Base-by-base conservation (phyloP, 2,113 vertebrate species). In the Hassar affinis region DNA sequence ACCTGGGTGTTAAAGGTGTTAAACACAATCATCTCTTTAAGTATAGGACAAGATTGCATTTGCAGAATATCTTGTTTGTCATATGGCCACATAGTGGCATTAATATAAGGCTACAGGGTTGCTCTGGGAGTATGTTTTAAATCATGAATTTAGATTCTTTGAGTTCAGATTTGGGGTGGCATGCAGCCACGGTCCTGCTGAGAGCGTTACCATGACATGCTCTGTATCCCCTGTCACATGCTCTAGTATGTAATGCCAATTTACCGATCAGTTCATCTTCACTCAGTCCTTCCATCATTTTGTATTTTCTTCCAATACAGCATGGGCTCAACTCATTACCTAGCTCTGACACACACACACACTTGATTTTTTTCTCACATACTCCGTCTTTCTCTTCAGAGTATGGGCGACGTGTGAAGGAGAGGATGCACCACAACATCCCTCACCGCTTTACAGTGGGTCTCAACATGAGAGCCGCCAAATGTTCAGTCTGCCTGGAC, bases 401-500 rank as follows among this genome's bases (percentile, higher is more conserved):
- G 89, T 98, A 96, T 85, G 96, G 95, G 54, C 96, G 97, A 20
- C 97, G 97, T 75, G 95, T 99, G 83, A 99, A 99, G 91, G 98
- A 99, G 88, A 91, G 98, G 86, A 99, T 98, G 97, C 98, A 99
- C 85, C 98, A 99, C 84, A 99, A 98, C 86, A 99, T 98, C 88
- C 98, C 98, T 80, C 98, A 99, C 90, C 96, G 98, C 15, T 99
- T 99, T 90, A 98, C 97, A 0, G 95, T 99, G 86, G 97, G 97
- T 42, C 94, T 99, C 61, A 99, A 99, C 87, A 99, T 99, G 98
- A 93, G 98, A 85, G 98, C 98, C 18, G 97, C 97, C 6, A 99
- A 99, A 89, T 99, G 98, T 0, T 94, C 97, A 0, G 98, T 99
- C 89, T 99, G 98, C 86, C 94, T 99, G 94, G 98, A 99, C 90